phyloP scores from a whole-genome alignment of 1,140 invertebrate genomes.

The Neomicropteryx cornuta region DNA sequence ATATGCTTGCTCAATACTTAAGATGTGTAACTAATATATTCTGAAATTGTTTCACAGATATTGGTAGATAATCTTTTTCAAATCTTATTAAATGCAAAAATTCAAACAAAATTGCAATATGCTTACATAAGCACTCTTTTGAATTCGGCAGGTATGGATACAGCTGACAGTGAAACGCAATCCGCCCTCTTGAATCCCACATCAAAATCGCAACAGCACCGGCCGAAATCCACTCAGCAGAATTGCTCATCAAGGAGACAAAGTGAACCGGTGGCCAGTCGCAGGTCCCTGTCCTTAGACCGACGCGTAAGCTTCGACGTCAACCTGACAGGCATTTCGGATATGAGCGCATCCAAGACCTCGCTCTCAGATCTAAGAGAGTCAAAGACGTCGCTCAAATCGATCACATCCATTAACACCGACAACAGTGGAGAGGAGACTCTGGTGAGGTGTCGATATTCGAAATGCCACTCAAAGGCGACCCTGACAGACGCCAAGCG shows the following conservation, averaged over 20 bases:
- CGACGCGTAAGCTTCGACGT: constrained; percentile 29
- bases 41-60: too few relatives aligned
- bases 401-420: constrained; percentile 32
- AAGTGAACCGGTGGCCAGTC: constrained; percentile 30
- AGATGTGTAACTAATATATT: too few relatives aligned
- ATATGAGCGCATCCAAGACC: constrained; percentile 23
- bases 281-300: constrained; percentile 16
- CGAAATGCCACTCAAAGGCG: constrained; percentile 57
- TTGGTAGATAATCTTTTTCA: too few relatives aligned
- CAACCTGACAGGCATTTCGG: constrained; percentile 25
- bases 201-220: too few relatives aligned
- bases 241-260: too few relatives aligned
- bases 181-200: too few relatives aligned
- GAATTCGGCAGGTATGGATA: constrained; percentile 40
- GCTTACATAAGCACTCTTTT: too few relatives aligned
- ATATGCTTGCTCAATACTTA: too few relatives aligned
- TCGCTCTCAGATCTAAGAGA: constrained; percentile 22
- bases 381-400: constrained; percentile 31
- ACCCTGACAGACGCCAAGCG: constrained; percentile 54
- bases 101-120: too few relatives aligned
- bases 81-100: too few relatives aligned
- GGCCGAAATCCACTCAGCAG: too few relatives aligned
- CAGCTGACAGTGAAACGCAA: constrained; percentile 34
- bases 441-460: constrained; percentile 62
- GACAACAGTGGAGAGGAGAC: constrained; percentile 36